Evolutionary conservation across 2,797 vertebrate species (phyloP).

Genomic region (Sparus aurata): DNA sequence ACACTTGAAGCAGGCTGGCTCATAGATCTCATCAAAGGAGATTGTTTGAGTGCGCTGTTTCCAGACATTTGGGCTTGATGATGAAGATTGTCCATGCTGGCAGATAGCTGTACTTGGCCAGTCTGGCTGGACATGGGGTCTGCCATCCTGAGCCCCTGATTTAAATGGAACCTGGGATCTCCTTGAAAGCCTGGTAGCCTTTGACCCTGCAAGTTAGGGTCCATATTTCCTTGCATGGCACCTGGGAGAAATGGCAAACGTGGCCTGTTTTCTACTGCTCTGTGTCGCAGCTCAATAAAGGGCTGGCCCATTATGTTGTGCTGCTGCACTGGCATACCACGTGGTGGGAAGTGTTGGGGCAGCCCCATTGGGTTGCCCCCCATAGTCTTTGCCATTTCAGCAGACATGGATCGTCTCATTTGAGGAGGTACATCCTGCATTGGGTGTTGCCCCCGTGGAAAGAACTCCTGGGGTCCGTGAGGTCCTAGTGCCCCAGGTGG

Average conservation of each 20-base stretch:
- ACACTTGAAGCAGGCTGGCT: slow-evolving; percentile 89
- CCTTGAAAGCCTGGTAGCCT: slow-evolving; percentile 86
- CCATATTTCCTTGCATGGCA: slow-evolving; percentile 85
- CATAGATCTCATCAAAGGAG: slow-evolving; percentile 88
- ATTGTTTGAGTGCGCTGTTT: slow-evolving; percentile 81
- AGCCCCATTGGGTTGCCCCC: slow-evolving; percentile 85
- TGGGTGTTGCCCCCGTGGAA: slow-evolving; percentile 89
- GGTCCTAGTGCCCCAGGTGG: slow-evolving; percentile 87
- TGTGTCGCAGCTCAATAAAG: slow-evolving; percentile 95
- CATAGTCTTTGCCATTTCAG: slow-evolving; percentile 89
- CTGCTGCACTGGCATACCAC: slow-evolving; percentile 92
- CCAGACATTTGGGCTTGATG: slow-evolving; percentile 85
- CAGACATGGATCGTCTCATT: slow-evolving; percentile 92
- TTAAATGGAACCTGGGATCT: slow-evolving; percentile 84
- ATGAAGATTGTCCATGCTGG: slow-evolving; percentile 90
- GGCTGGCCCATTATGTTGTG: slow-evolving; percentile 97
- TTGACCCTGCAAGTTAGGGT: slow-evolving; percentile 84
- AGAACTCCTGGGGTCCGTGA: slow-evolving; percentile 89
- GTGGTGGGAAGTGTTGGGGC: slow-evolving; percentile 90
- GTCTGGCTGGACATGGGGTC: slow-evolving; percentile 84
- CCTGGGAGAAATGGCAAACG: slow-evolving; percentile 87
- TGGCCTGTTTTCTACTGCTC: slow-evolving; percentile 90
- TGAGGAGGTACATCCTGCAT: slow-evolving; percentile 92
- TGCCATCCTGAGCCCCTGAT: slow-evolving; percentile 86
- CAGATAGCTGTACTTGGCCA: slow-evolving; percentile 84